Percentiles rank a stretch among this genome's conserved stretches.
phyloP scores from a whole-genome alignment of 92 coral and sea anemone species.

The Porites evermanni region DNA sequence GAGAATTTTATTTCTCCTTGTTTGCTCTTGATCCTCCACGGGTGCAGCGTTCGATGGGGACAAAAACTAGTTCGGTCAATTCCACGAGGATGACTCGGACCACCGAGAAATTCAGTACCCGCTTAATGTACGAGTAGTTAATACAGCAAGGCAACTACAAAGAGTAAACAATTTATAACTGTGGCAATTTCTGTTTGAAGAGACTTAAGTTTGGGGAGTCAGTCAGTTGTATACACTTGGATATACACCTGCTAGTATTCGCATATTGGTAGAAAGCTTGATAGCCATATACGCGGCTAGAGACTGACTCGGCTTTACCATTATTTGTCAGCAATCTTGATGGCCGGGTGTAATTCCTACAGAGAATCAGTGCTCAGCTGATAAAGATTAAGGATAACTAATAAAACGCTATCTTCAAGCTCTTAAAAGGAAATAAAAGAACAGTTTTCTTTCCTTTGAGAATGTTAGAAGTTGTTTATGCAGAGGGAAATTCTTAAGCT shows the following conservation, averaged over 20 bases:
- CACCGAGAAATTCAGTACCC: slow-evolving; percentile 7
- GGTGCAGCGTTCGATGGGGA: background rate
- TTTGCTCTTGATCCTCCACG: slow-evolving; percentile 2
- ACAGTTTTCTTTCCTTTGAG: background rate
- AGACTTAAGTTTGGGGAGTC: slow-evolving; percentile 47
- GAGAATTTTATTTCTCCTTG: slow-evolving; percentile 18
- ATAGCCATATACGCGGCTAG: background rate
- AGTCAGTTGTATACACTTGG: slow-evolving; percentile 3
- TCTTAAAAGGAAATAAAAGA: background rate
- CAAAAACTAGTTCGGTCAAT: background rate
- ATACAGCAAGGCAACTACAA: slow-evolving; percentile 28
- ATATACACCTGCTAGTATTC: slow-evolving; percentile 41
- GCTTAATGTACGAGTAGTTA: slow-evolving; percentile 6
- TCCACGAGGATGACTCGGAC: background rate
- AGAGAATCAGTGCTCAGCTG: background rate
- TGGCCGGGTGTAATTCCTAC: background rate
- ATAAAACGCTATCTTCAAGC: background rate
- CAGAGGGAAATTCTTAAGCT: background rate
- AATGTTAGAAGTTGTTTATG: no score
- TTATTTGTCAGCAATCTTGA: background rate
- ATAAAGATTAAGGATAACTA: background rate
- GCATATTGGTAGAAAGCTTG: slow-evolving; percentile 1
- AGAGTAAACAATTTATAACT: slow-evolving; percentile 47
- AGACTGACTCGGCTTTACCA: no score
- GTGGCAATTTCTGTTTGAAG: slow-evolving; percentile 54